These are phyloP conservation scores for Melitaea athalia DNA, from an alignment of 2,888 invertebrate species.

Conservation along the genomic window DNA sequence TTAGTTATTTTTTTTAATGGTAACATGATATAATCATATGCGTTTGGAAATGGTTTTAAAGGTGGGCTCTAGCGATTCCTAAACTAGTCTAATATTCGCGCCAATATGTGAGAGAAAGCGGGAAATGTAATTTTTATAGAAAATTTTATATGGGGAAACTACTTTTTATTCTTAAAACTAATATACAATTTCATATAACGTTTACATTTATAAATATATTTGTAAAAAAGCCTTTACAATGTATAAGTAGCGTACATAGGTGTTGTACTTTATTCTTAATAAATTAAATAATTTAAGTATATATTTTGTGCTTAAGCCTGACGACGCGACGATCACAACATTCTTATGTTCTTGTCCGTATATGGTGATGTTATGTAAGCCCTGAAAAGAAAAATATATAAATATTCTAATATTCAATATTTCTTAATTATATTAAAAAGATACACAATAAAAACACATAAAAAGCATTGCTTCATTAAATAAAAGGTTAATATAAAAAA, in stretches of 20 bases:
- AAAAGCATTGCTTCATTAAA: background rate
- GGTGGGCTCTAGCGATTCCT: constrained; percentile 77
- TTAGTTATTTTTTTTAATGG: constrained; percentile 28
- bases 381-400: constrained; percentile 67
- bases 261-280: constrained; percentile 61
- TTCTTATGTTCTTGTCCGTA: constrained; percentile 84
- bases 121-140: constrained; percentile 46
- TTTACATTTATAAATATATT: constrained; percentile 51
- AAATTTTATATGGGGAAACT: constrained; percentile 42
- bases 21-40: constrained; percentile 29
- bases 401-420: constrained; percentile 17
- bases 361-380: constrained; percentile 86
- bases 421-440: constrained; percentile 6
- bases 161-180: constrained; percentile 61
- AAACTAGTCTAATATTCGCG: constrained; percentile 63
- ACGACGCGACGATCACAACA: constrained; percentile 73
- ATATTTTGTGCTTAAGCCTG: constrained; percentile 60
- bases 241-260: constrained; percentile 62
- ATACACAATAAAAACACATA: constrained; percentile 1
- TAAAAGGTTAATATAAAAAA: constrained; percentile 1
- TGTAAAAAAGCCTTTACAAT: constrained; percentile 72
- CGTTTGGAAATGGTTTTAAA: constrained; percentile 37
- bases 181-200: constrained; percentile 35
- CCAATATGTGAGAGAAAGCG: constrained; percentile 53
- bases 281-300: constrained; percentile 57